Evolutionary conservation across 2,888 invertebrate genomes (phyloP), one percentile per base, ranked within the genome.

Genomic region (Stenodera caucasica): DNA sequence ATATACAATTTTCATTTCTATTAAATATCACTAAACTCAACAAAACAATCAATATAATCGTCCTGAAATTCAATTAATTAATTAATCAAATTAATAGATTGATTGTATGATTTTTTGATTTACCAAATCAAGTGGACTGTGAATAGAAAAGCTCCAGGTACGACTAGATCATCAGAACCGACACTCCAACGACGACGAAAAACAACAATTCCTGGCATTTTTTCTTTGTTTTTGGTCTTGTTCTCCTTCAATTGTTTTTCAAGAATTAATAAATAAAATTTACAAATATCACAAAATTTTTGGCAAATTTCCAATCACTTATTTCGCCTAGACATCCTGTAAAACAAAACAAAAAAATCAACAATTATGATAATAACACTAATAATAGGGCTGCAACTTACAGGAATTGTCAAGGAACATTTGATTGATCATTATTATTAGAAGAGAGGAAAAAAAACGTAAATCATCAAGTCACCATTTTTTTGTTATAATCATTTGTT

Each of bases 161-260:
- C 90, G 68, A 93, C 90, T 71, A 94, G 84, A 82, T 94, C 93
- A 82, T 94, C 93, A 67, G 92, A 92, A 70, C 93, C 94, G 69
- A 92, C 91, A 76, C 91, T 90, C 93, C 94, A 94, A 71, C 94
- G 86, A 73, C 93, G 84, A 74, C 89, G 85, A 81, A 93, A 93
- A 67, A 90, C 90, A 70, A 93, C 89, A 75, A 94, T 86, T 69
- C 93, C 93, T 68, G 94, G 93, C 94, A 94, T 94, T 68, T 69
- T 78, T 70, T 33, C 5, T 26, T 26, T 26, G 7, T 26, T 26
- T 5, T 26, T 26, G 7, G 3, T 26, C 3, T 26, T 26, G 7
- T 26, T 26, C 3, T 26, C 7, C 3, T 26, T 26, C n/a, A 26
- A 5, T 26, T 26, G 26, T 3, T 26, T 26, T 26, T 26, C 7